phyloP scores from a whole-genome alignment of 1,140 invertebrate species.

The Meloidogyne hapla region DNA sequence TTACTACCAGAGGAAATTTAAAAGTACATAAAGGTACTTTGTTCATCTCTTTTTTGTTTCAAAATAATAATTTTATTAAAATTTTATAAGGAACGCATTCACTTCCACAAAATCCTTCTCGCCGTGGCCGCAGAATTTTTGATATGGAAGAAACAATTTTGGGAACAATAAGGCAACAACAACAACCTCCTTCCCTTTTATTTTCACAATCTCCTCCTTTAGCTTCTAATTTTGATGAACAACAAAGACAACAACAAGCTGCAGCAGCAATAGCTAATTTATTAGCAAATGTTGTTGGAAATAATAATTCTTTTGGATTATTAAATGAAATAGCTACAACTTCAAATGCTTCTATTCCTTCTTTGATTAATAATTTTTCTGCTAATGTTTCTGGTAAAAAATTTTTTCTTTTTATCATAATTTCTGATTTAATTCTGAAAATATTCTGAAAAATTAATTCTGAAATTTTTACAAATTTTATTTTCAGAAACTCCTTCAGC shows the following conservation, averaged over 20 bases:
- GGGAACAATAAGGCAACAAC: constrained; percentile 1
- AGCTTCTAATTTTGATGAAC: not conserved
- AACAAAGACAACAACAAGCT: not conserved
- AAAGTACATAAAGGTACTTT: constrained; percentile 74
- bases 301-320: not conserved
- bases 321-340: not conserved
- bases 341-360: not conserved
- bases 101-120: constrained; percentile 51
- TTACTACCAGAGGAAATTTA: constrained; percentile 95
- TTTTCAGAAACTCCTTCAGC: not conserved
- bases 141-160: constrained; percentile 41
- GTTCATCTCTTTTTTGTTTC: not conserved
- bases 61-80: not conserved
- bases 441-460: no score
- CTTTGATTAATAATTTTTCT: no score
- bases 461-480: not conserved
- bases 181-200: not conserved
- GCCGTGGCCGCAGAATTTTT: constrained; percentile 58
- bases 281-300: not conserved
- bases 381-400: not conserved
- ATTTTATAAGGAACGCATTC: constrained; percentile 40
- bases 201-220: not conserved
- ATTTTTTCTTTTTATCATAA: not conserved
- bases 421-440: no score
- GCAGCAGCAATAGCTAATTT: not conserved